A percentile compares a stretch with the other conserved stretches of the same genome.
Evolutionary conservation across 1,140 invertebrate species (phyloP).

Genomic region (Sarcophaga peregrina): DNA sequence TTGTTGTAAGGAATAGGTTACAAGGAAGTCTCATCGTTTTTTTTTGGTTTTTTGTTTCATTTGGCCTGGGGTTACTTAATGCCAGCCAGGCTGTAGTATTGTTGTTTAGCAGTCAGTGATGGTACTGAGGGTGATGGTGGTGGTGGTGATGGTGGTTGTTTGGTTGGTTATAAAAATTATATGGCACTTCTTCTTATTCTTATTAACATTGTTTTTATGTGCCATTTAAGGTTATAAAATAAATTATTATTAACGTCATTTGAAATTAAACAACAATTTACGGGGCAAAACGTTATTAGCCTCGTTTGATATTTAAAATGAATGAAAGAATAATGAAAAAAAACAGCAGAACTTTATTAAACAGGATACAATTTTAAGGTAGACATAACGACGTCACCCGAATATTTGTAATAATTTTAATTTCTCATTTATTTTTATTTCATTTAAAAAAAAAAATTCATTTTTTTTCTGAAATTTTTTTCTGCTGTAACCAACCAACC

Average conservation of each 20-base stretch:
- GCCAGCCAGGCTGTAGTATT: background rate
- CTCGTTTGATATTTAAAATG: background rate
- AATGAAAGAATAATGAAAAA: background rate
- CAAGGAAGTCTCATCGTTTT: background rate
- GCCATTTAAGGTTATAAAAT: slow-evolving; percentile 66
- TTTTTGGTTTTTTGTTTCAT: background rate
- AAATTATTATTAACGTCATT: slow-evolving; percentile 66
- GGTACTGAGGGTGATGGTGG: no score
- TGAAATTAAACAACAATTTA: slow-evolving; percentile 15
- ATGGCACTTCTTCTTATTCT: slow-evolving; percentile 29
- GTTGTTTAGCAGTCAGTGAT: background rate
- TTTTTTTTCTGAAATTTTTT: no score
- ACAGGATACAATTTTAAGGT: background rate
- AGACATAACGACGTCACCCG: slow-evolving; percentile 17
- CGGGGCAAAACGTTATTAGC: background rate
- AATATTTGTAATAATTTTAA: background rate
- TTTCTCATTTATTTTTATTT: background rate
- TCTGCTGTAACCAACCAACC: no score
- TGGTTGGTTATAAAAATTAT: slow-evolving; percentile 17
- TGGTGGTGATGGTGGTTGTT: background rate
- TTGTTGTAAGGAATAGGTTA: slow-evolving; percentile 26
- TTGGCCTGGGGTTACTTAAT: no score
- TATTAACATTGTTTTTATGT: slow-evolving; percentile 54
- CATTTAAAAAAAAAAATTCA: background rate
- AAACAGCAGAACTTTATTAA: background rate